Evolutionary conservation across 2,797 vertebrate genomes (phyloP).

Genomic region (Notolabrus celidotus): DNA sequence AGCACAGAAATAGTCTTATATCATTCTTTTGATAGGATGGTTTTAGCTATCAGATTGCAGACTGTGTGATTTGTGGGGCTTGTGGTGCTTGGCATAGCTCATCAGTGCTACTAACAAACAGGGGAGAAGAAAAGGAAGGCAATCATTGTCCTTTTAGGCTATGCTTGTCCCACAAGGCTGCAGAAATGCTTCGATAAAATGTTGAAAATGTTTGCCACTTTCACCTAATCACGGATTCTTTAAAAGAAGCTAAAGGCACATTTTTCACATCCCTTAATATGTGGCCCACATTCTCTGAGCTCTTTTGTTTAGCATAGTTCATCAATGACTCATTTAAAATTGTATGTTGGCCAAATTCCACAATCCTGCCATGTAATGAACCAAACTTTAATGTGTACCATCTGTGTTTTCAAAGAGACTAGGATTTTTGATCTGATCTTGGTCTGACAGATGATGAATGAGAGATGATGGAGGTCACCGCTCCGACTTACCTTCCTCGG

Average conservation of each 20-base stretch:
- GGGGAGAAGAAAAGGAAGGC: slow-evolving; percentile 47
- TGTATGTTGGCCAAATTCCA: slow-evolving; percentile 34
- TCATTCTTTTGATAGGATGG: slow-evolving; percentile 60
- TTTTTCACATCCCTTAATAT: slow-evolving; percentile 24
- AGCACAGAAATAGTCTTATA: slow-evolving; percentile 44
- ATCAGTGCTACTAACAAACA: slow-evolving; percentile 56
- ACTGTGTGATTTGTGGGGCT: slow-evolving; percentile 62
- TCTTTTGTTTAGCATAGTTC: slow-evolving; percentile 13
- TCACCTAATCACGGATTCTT: slow-evolving; percentile 6
- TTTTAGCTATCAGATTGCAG: slow-evolving; percentile 57
- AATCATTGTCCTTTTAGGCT: slow-evolving; percentile 53
- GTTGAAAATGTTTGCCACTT: slow-evolving; percentile 28
- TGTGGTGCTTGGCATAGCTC: slow-evolving; percentile 59
- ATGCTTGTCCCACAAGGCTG: slow-evolving; percentile 25
- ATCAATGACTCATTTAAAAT: slow-evolving; percentile 54
- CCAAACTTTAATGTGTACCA: slow-evolving; percentile 38
- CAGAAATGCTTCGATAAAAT: slow-evolving; percentile 4
- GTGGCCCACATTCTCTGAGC: slow-evolving; percentile 34
- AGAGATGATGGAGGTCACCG: slow-evolving; percentile 27
- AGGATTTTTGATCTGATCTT: slow-evolving; percentile 22
- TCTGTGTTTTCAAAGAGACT: slow-evolving; percentile 36
- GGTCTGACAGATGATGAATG: slow-evolving; percentile 33
- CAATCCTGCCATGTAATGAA: slow-evolving; percentile 26
- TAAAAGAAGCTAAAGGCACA: background rate
- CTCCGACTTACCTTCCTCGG: slow-evolving; percentile 92